Base-by-base conservation (phyloP, 2,113 vertebrate species). In the Oncorhynchus nerka region DNA sequence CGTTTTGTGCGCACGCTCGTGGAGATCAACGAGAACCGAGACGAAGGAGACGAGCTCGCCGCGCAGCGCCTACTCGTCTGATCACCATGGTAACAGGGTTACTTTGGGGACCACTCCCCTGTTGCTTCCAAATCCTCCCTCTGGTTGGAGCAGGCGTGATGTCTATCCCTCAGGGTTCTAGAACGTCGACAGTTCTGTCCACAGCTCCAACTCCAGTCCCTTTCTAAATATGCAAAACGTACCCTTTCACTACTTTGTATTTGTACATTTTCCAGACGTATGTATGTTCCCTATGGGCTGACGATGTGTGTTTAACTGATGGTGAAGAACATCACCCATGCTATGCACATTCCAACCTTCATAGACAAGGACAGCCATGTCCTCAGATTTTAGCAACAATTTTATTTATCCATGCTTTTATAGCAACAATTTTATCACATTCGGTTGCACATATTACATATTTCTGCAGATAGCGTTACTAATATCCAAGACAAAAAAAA, bases 21-120 rank as follows among this genome's bases (percentile, higher is more conserved):
- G 7, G 97, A 99, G 84, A 98, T 99, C 83, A 97, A 97, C 0
- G 97, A 97, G 75, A 99, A 96, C 92, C 90, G 97, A 82, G 97
- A 97, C 0, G 98, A 99, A 2, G 98, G 95, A 0, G 98, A 99
- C 62, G 98, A 99, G 78, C 96, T 97, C 80, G 96, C 97, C 1
- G 93, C 94, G 4, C 85, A 95, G 77, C 88, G 95, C 78, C 76
- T 93, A 86, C 91, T 74, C 9, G 68, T 92, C 0, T 95, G 93
- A 89, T 59, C 26, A 74, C 71, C 70, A 8, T 64, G 55, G 55
- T 24, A n/a, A 34, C 39, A 64, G 65, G 62, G 26, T 26, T 1
- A 66, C 22, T 28, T 15, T 28, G 7, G 22, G 65, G 67, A 68
- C 30, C 30, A 68, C 67, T 16, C 15, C 67, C 45, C 70, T 57